These are phyloP conservation scores for Paedocypris sp. DNA, from an alignment of 2,113 vertebrate species.

Conservation along the genomic window DNA sequence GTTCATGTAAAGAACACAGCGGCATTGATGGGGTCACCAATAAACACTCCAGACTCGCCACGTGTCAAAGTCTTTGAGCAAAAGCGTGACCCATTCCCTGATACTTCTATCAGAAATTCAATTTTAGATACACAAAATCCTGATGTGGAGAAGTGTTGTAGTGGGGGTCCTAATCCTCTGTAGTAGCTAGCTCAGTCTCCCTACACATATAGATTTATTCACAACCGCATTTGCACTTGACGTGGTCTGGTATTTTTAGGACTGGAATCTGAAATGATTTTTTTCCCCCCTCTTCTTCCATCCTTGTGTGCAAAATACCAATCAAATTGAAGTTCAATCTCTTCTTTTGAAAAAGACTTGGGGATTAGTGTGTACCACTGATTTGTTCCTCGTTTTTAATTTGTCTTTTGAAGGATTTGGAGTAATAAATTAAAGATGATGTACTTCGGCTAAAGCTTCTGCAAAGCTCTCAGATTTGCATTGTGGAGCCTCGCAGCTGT, in stretches of 20 bases:
- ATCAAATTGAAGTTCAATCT: conserved; percentile 43
- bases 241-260: conserved; percentile 35
- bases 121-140: conserved; percentile 63
- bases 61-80: neutral
- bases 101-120: conserved; percentile 58
- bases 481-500: conserved; percentile 16
- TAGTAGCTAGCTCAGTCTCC: conserved; percentile 37
- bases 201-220: conserved; percentile 28
- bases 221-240: conserved; percentile 30
- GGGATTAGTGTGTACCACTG: conserved; percentile 38
- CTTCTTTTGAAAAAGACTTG: conserved; percentile 39
- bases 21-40: conserved; percentile 16
- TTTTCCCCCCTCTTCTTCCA: neutral
- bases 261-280: conserved; percentile 23
- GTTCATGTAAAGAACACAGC: conserved; percentile 20
- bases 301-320: conserved; percentile 28
- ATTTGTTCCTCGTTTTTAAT: conserved; percentile 42
- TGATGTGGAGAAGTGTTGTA: conserved; percentile 53
- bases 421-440: conserved; percentile 40
- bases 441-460: conserved; percentile 32
- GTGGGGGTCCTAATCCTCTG: conserved; percentile 48
- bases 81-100: conserved; percentile 36
- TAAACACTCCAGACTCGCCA: conserved; percentile 1
- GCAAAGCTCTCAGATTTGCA: conserved; percentile 30
- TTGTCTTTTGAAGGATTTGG: conserved; percentile 45